phyloP scores from a whole-genome alignment of 2,888 invertebrate genomes.

The Ennomos fuscantarius region DNA sequence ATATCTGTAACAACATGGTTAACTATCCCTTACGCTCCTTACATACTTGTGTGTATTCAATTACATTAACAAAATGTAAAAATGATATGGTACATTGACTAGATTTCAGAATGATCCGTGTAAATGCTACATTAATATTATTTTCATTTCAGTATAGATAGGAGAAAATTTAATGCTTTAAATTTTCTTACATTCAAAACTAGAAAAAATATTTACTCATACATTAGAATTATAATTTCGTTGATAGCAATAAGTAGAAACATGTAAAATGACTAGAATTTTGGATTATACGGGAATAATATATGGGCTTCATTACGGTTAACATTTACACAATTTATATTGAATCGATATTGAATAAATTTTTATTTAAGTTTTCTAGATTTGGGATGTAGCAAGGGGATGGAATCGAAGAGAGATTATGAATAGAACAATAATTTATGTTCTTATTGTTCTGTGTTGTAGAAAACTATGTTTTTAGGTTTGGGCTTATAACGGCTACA shows the following conservation, averaged over 20 bases:
- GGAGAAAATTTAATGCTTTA: constrained; percentile 11
- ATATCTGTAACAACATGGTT: constrained; percentile 82
- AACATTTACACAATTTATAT: constrained; percentile 5
- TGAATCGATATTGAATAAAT: neutral
- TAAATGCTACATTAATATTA: constrained; percentile 37
- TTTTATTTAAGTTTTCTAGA: neutral
- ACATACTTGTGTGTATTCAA: constrained; percentile 47
- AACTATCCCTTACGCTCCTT: constrained; percentile 77
- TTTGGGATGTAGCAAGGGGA: no score
- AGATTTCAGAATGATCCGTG: constrained; percentile 61
- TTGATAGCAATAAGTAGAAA: constrained; percentile 28
- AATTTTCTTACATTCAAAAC: constrained; percentile 9
- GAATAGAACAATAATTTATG: no score
- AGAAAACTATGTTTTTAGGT: constrained; percentile 24
- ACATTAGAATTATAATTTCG: constrained; percentile 40
- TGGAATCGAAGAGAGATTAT: no score
- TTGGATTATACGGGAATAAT: constrained; percentile 13
- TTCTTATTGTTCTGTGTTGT: constrained; percentile 6
- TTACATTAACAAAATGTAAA: constrained; percentile 72
- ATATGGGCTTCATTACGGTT: constrained; percentile 4
- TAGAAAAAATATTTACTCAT: constrained; percentile 23
- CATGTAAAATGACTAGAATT: constrained; percentile 24
- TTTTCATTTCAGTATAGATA: constrained; percentile 5
- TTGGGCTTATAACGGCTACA: constrained; percentile 44
- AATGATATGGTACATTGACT: constrained; percentile 84